Base-by-base conservation (phyloP, 2,113 vertebrate species). In the Clarias batrachus region DNA sequence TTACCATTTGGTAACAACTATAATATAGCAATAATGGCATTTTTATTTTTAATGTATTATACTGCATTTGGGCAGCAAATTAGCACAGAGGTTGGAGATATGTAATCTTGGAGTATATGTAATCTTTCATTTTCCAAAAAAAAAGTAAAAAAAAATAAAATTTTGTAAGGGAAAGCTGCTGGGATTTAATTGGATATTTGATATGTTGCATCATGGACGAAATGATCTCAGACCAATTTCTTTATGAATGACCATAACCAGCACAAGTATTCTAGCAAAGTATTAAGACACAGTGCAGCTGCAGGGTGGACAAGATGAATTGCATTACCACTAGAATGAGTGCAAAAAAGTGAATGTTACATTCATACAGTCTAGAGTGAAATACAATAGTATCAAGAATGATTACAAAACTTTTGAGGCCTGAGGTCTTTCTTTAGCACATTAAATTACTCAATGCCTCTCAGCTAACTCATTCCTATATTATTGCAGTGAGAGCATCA, bases 181-280 rank as follows among this genome's bases (percentile, higher is more conserved):
- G 83, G 87, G 88, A 91, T 88, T 89, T 82, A 84, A 68, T 85
- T 88, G 84, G 85, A 91, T 87, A 87, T 84, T 88, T 87, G 62
- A 91, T 88, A 90, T 81, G 87, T 82, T 87, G 87, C 82, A 88
- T 88, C 89, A 92, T 59, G 56, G 84, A 91, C 86, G 90, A 83
- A 89, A 93, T 54, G 84, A 79, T 86, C 85, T 89, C 77, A 79
- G 87, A 81, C 82, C 57, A 63, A 60, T 89, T 91, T 92, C 88
- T 91, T 92, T 87, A 90, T 90, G 86, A 91, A 86, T 85, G 87
- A 90, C 91, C 93, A 48, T 48, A 91, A 92, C 88, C 92, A 91
- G 85, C 88, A 27, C 12, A 65, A 65, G 25, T 89, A 84, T 91
- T 90, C 87, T 88, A 91, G 90, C 78, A 91, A 87, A 86, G 87